phyloP scores from a whole-genome alignment of 2,888 invertebrate genomes.

The Entomobrya multifasciata region DNA sequence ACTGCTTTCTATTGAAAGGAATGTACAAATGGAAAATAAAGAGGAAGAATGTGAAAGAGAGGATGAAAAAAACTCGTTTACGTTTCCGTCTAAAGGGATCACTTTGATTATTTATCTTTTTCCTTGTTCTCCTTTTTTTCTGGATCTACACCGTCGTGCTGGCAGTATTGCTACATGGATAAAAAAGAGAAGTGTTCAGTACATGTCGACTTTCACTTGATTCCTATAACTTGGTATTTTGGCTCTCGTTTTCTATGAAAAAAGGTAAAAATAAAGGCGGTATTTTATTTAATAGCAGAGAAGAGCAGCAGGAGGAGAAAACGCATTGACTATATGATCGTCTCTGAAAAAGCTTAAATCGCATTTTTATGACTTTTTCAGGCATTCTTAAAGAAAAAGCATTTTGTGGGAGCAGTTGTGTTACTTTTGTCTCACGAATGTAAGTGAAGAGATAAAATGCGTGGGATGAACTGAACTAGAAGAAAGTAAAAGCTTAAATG shows the following conservation, averaged over 20 bases:
- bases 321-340: neutral
- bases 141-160: neutral
- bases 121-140: neutral
- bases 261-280: slow-evolving; percentile 2
- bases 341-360: neutral
- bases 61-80: slow-evolving; percentile 48
- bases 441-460: neutral
- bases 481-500: neutral
- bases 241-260: neutral
- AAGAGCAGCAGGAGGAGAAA: neutral
- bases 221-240: too few relatives aligned
- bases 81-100: slow-evolving; percentile 61
- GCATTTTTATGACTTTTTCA: slow-evolving; percentile 6
- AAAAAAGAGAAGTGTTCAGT: too few relatives aligned
- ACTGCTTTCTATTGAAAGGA: neutral
- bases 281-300: slow-evolving; percentile 12
- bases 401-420: too few relatives aligned
- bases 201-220: too few relatives aligned
- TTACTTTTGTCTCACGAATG: too few relatives aligned
- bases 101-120: slow-evolving; percentile 70
- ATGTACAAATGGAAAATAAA: too few relatives aligned
- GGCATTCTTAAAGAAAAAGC: too few relatives aligned
- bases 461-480: slow-evolving; percentile 8
- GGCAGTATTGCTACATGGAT: too few relatives aligned
- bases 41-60: slow-evolving; percentile 15